Evolutionary conservation across 1,140 invertebrate genomes (phyloP).

Genomic region (Lamellibrachia luymesi): DNA sequence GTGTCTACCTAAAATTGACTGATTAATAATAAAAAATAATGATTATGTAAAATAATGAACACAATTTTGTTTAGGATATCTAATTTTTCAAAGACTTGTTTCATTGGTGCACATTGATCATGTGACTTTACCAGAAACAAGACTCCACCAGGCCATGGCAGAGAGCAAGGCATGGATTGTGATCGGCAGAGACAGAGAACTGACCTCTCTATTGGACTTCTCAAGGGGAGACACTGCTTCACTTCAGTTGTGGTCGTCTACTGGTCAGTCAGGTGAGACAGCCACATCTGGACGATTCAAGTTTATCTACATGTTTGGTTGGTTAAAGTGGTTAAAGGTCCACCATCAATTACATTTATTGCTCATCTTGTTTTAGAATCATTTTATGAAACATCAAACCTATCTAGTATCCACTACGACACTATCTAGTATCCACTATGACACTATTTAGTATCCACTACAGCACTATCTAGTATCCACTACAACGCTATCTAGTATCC

Average conservation of each 20-base stretch:
- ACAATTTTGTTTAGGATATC: not conserved
- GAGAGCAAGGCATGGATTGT: slow-evolving; percentile 34
- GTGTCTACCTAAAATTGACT: too few species aligned
- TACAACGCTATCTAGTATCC: too few species aligned
- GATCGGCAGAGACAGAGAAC: slow-evolving; percentile 28
- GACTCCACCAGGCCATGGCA: slow-evolving; percentile 38
- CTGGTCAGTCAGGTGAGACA: slow-evolving; percentile 28
- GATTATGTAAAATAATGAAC: not conserved
- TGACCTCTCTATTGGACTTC: slow-evolving; percentile 1
- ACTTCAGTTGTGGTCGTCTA: slow-evolving; percentile 23
- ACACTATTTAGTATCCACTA: too few species aligned
- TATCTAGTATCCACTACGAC: too few species aligned
- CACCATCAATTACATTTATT: too few species aligned
- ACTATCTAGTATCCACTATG: too few species aligned
- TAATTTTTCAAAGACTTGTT: not conserved
- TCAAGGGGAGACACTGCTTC: slow-evolving; percentile 24
- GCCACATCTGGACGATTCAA: slow-evolving; percentile 26
- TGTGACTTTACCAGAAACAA: slow-evolving; percentile 31
- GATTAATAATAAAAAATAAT: not conserved
- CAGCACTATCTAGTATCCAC: too few species aligned
- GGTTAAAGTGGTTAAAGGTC: not conserved
- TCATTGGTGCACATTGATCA: slow-evolving; percentile 18
- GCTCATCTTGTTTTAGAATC: too few species aligned
- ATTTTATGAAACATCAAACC: too few species aligned
- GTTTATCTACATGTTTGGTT: not conserved